These are phyloP conservation scores for Fragariocoptes setiger DNA, from an alignment of 1,140 invertebrate genomes.

Conservation along the genomic window DNA sequence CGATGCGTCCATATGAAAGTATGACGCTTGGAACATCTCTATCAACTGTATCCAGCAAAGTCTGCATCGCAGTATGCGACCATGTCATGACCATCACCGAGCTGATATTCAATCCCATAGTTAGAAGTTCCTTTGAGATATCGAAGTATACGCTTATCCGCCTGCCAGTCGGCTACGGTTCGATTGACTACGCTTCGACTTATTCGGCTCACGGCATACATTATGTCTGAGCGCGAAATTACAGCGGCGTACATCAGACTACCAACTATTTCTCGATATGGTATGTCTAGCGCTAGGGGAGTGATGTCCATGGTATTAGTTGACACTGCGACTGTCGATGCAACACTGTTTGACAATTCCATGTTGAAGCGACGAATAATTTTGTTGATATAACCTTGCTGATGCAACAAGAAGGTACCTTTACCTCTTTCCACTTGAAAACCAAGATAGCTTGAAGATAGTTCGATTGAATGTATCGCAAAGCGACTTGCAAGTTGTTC, in stretches of 20 bases:
- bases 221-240: slow-evolving; percentile 19
- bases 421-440: too few relatives aligned
- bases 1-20: too few relatives aligned
- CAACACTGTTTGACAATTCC: too few relatives aligned
- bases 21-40: too few relatives aligned
- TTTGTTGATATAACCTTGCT: too few relatives aligned
- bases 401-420: too few relatives aligned
- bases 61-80: slow-evolving; percentile 16
- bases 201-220: slow-evolving; percentile 17
- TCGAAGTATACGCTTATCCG: slow-evolving; percentile 17
- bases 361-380: too few relatives aligned
- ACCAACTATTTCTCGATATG: slow-evolving; percentile 7
- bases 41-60: slow-evolving; percentile 16
- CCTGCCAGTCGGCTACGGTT: slow-evolving; percentile 15
- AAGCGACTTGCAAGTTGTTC: too few relatives aligned
- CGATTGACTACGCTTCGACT: slow-evolving; percentile 13
- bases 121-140: slow-evolving; percentile 18
- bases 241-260: slow-evolving; percentile 17
- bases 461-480: too few relatives aligned
- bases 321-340: background rate
- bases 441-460: too few relatives aligned
- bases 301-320: background rate
- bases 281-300: background rate
- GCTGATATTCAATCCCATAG: slow-evolving; percentile 8
- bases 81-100: background rate